These are phyloP conservation scores for Formica exsecta DNA, from an alignment of 1,140 invertebrate species.

Conservation along the genomic window DNA sequence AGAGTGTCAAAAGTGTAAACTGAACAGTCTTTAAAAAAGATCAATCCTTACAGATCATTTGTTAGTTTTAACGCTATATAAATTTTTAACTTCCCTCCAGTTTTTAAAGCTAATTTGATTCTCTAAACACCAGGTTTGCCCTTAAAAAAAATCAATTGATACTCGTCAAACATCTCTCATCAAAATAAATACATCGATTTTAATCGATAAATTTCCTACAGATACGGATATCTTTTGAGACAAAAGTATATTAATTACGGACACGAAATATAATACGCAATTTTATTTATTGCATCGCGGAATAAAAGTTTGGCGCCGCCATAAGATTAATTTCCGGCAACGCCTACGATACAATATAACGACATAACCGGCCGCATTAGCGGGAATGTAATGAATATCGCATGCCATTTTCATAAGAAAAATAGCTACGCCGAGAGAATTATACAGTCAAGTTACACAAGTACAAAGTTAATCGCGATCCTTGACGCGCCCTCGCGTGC, in stretches of 20 bases:
- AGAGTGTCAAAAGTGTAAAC: neutral
- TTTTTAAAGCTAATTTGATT: no score
- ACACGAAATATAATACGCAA: neutral
- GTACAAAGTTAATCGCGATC: conserved; percentile 56
- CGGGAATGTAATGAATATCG: neutral
- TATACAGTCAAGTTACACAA: conserved; percentile 39
- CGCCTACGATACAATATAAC: conserved; percentile 4
- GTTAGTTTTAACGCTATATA: no score
- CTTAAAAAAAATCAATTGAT: neutral
- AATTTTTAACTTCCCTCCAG: no score
- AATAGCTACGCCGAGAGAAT: conserved; percentile 7
- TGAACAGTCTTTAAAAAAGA: no score
- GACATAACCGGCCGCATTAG: neutral
- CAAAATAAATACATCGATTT: neutral
- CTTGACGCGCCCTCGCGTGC: conserved; percentile 59
- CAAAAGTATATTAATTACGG: neutral
- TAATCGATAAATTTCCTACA: neutral
- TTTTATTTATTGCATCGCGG: neutral
- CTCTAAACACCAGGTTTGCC: neutral
- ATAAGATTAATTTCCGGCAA: conserved; percentile 48
- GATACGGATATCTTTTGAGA: neutral
- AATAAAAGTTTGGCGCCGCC: conserved; percentile 32
- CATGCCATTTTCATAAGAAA: conserved; percentile 9
- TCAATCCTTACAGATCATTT: no score
- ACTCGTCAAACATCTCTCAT: neutral